Evolutionary conservation across 2,113 vertebrate species (phyloP), one percentile per base, ranked within the genome.

Genomic region (Serilophus lunatus): DNA sequence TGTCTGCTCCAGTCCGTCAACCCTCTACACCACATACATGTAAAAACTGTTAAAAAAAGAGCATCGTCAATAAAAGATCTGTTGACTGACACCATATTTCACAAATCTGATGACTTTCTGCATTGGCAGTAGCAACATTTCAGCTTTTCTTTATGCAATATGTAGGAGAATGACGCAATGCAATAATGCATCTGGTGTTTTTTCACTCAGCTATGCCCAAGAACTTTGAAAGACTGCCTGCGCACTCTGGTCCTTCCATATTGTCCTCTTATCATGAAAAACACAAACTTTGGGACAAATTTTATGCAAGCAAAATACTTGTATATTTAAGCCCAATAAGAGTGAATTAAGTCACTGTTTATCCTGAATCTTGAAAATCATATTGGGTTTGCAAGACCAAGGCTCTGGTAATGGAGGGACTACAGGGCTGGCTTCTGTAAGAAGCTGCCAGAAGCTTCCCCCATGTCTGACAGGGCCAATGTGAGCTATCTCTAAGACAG

Each of bases 11-110:
- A 96, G 94, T 94, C 91, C 96, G 0, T 91, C 93, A 95, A 93
- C 89, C 89, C 83, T 76, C 75, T 91, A 61, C 40, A 85, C 83
- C 84, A 93, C 49, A 82, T 60, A 79, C 65, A 84, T 60, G 80
- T 63, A 97, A 96, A 97, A 96, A 86, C 92, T 95, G 96, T 84
- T 96, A 97, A 93, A 95, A 91, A 87, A 90, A 86, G 86, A 96
- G 86, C 82, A 82, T 68, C 51, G 0, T 88, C 72, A 93, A 81
- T 53, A 75, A 95, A 95, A 18, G 84, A 88, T 88, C 88, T 96
- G 96, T 94, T 95, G 94, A 95, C 87, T 95, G 90, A 96, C 85
- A 92, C 87, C 85, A 77, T 88, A 96, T 96, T 95, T 97, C 90
- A 96, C 90, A 97, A 93, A 94, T 92, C 90, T 84, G 61, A 95